These are phyloP conservation scores for Xiphophorus birchmanni DNA, from an alignment of 2,797 vertebrate genomes.

Conservation along the genomic window DNA sequence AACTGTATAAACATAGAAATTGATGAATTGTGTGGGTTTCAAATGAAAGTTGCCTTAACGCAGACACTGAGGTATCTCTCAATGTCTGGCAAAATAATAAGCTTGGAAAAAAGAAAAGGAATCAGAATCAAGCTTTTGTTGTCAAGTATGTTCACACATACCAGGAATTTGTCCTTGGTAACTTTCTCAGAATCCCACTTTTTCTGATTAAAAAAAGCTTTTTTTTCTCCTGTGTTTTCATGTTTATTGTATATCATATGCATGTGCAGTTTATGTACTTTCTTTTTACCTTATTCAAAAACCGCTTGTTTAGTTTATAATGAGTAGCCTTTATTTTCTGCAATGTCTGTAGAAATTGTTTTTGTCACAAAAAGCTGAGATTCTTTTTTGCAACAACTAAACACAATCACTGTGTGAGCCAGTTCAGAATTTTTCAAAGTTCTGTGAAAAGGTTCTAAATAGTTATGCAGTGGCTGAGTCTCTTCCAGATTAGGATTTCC, in stretches of 20 bases:
- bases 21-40: not conserved
- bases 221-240: not conserved
- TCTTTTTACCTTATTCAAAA: not conserved
- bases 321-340: not conserved
- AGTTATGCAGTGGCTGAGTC: not conserved
- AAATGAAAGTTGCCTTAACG: not conserved
- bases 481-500: not conserved
- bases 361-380: not conserved
- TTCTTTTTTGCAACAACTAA: not conserved
- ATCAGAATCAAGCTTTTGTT: too few species aligned
- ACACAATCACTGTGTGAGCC: not conserved
- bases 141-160: too few species aligned
- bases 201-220: not conserved
- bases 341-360: not conserved
- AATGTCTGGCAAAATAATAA: not conserved
- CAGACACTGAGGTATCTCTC: not conserved
- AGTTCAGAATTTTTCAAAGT: not conserved
- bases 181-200: not conserved
- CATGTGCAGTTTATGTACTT: not conserved
- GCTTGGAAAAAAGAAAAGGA: not conserved
- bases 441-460: not conserved
- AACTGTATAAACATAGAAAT: not conserved
- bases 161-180: too few species aligned
- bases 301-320: not conserved
- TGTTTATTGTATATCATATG: not conserved